phyloP scores from a whole-genome alignment of 2,113 vertebrate species.

The Gobio gobio region DNA sequence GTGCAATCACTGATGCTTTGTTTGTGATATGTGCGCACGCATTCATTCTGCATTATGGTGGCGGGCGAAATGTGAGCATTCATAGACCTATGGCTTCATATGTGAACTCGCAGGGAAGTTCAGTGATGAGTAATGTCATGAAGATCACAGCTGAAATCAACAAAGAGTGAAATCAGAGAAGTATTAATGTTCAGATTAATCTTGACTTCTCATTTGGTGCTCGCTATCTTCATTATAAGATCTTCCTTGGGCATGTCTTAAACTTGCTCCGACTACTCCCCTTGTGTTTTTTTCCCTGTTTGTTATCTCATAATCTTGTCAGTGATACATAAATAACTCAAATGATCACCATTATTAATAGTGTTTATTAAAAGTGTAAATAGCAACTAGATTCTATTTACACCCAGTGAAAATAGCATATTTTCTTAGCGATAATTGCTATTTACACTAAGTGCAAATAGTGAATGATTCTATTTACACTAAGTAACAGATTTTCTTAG shows the following conservation, averaged over 20 bases:
- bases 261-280: neutral
- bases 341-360: neutral
- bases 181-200: neutral
- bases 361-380: no score
- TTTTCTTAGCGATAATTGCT: no score
- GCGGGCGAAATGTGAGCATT: neutral
- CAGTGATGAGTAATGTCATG: neutral
- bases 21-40: constrained; percentile 56
- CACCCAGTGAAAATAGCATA: no score
- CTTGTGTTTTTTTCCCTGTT: neutral
- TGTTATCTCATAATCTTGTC: neutral
- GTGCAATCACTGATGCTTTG: constrained; percentile 60
- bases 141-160: neutral
- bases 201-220: neutral
- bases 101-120: constrained; percentile 4
- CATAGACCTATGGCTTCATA: neutral
- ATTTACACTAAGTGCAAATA: no score
- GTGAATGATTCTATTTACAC: no score
- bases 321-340: neutral
- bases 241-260: neutral
- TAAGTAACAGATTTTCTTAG: no score
- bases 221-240: neutral
- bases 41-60: constrained; percentile 59
- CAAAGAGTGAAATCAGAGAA: constrained; percentile 10
- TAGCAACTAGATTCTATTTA: no score